These are phyloP conservation scores for Megaptera novaeangliae DNA, from an alignment of 2,113 vertebrate species.

Conservation along the genomic window DNA sequence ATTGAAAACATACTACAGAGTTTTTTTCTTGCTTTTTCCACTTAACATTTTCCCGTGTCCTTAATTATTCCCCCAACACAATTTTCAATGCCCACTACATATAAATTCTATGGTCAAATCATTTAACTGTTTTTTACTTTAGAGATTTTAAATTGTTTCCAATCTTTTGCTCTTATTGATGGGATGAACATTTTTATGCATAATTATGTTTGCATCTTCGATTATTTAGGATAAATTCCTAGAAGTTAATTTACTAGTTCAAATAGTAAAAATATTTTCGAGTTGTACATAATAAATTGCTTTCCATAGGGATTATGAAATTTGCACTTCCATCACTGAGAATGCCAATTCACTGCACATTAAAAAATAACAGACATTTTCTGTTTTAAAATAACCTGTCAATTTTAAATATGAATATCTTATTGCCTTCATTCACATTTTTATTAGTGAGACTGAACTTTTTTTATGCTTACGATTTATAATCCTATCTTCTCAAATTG, in stretches of 20 bases:
- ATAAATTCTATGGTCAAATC: neutral
- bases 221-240: neutral
- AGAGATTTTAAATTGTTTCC: neutral
- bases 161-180: neutral
- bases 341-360: neutral
- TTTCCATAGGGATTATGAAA: neutral
- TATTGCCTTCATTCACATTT: neutral
- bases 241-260: neutral
- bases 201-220: neutral
- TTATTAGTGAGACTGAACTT: neutral
- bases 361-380: neutral
- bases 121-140: neutral
- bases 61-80: neutral
- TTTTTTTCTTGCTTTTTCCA: neutral
- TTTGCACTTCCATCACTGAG: neutral
- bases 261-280: constrained; percentile 2
- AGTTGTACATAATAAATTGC: neutral
- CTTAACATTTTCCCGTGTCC: neutral
- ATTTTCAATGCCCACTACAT: neutral
- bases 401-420: neutral
- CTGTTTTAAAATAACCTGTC: neutral
- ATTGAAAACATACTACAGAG: constrained; percentile 32
- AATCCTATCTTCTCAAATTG: constrained; percentile 1
- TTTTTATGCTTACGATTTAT: neutral
- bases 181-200: neutral